Percentiles rank a stretch among this genome's conserved stretches.
Conservation (phyloP, 2,888 invertebrate species). For the Pheosia gnoma region DNA sequence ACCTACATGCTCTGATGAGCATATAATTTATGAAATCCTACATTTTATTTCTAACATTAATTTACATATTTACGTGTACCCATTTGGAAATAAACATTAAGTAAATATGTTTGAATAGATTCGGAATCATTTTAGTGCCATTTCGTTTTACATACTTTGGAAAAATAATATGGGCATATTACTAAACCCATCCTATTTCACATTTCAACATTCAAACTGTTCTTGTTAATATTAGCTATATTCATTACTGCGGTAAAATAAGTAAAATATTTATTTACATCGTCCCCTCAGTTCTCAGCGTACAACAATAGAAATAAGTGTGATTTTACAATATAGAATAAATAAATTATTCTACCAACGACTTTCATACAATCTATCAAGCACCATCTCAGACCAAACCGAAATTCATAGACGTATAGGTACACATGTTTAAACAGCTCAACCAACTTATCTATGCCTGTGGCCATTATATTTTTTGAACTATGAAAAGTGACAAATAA, state of each 20-base stretch:
- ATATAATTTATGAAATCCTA: too few relatives aligned
- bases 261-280: too few relatives aligned
- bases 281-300: neutral
- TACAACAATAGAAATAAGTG: neutral
- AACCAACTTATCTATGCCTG: too few relatives aligned
- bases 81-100: neutral
- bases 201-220: too few relatives aligned
- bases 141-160: neutral
- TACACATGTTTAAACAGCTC: too few relatives aligned
- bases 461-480: too few relatives aligned
- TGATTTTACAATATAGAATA: constrained; percentile 1
- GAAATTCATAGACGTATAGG: constrained; percentile 6
- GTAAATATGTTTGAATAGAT: neutral
- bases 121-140: neutral
- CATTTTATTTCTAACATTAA: neutral
- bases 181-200: too few relatives aligned
- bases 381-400: constrained; percentile 26
- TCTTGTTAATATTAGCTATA: too few relatives aligned
- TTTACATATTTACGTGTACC: neutral
- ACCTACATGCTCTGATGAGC: too few relatives aligned
- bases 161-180: too few relatives aligned
- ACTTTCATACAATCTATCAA: constrained; percentile 17
- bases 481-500: too few relatives aligned
- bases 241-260: too few relatives aligned
- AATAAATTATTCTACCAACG: constrained; percentile 11